Evolutionary conservation across 2,888 invertebrate species (phyloP).

Genomic region (Dione vanillae): DNA sequence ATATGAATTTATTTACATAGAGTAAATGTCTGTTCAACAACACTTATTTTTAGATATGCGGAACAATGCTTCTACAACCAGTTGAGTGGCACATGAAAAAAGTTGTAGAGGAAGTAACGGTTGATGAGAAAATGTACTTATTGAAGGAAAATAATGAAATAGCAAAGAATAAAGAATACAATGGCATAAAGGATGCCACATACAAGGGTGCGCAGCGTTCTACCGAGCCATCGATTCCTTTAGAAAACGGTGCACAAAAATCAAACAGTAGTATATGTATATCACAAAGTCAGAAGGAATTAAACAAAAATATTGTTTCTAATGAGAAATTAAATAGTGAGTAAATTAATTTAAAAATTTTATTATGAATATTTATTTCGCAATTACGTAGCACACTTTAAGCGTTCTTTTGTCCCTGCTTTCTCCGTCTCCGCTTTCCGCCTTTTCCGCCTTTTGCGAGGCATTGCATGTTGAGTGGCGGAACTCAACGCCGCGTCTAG

Average conservation of each 20-base stretch:
- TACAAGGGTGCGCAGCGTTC: constrained; percentile 46
- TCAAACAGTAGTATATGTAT: constrained; percentile 51
- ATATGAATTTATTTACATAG: too few relatives aligned
- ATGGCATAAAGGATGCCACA: constrained; percentile 49
- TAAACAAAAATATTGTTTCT: constrained; percentile 51
- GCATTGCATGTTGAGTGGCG: too few relatives aligned
- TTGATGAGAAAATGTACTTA: constrained; percentile 70
- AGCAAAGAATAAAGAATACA: constrained; percentile 61
- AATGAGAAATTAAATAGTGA: constrained; percentile 60
- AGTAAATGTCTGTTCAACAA: background rate
- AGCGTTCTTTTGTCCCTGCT: too few relatives aligned
- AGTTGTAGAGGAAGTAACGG: constrained; percentile 66
- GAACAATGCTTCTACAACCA: constrained; percentile 84
- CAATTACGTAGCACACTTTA: background rate
- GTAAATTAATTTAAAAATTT: constrained; percentile 25
- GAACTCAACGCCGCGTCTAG: too few relatives aligned
- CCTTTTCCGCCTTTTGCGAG: too few relatives aligned
- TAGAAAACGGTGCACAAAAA: constrained; percentile 52
- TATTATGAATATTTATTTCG: background rate
- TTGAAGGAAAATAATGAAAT: constrained; percentile 65
- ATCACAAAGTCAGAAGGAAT: constrained; percentile 60
- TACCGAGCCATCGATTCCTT: constrained; percentile 48
- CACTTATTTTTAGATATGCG: constrained; percentile 74
- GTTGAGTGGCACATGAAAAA: constrained; percentile 83
- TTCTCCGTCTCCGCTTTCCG: too few relatives aligned